A percentile compares a stretch with the other conserved stretches of the same genome.
Conservation (phyloP, 2,113 vertebrate genomes). For the Onychostruthus taczanowskii region DNA sequence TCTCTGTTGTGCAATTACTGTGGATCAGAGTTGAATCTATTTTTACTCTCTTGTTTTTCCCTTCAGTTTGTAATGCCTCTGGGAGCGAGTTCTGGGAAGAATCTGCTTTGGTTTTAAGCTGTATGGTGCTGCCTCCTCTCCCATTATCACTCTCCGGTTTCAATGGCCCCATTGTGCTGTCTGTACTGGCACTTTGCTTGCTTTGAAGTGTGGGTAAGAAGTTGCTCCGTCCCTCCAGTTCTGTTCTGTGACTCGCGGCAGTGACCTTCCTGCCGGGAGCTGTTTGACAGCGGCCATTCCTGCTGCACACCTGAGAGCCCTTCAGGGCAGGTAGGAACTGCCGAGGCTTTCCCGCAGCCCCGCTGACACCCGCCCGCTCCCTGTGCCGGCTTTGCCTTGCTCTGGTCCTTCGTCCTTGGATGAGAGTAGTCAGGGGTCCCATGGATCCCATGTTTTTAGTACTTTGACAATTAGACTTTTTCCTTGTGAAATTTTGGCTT, state of each 20-base stretch:
- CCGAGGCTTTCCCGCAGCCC: neutral
- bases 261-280: neutral
- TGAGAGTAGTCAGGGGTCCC: neutral
- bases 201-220: constrained; percentile 53
- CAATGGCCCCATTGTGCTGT: constrained; percentile 58
- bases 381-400: neutral
- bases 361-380: fast-evolving
- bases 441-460: fast-evolving
- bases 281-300: neutral
- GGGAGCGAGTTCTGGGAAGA: constrained; percentile 59
- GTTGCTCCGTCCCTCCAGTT: constrained; percentile 31
- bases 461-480: neutral
- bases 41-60: constrained; percentile 65
- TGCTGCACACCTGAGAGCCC: neutral
- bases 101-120: constrained; percentile 55
- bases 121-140: constrained; percentile 54
- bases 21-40: constrained; percentile 60
- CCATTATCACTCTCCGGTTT: constrained; percentile 54
- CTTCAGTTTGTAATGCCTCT: constrained; percentile 30
- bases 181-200: constrained; percentile 20
- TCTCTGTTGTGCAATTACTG: constrained; percentile 62
- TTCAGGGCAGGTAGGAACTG: neutral
- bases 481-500: neutral
- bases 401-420: neutral
- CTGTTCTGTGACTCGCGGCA: neutral